phyloP scores from a whole-genome alignment of 2,113 vertebrate genomes.

The Neotoma lepida region DNA sequence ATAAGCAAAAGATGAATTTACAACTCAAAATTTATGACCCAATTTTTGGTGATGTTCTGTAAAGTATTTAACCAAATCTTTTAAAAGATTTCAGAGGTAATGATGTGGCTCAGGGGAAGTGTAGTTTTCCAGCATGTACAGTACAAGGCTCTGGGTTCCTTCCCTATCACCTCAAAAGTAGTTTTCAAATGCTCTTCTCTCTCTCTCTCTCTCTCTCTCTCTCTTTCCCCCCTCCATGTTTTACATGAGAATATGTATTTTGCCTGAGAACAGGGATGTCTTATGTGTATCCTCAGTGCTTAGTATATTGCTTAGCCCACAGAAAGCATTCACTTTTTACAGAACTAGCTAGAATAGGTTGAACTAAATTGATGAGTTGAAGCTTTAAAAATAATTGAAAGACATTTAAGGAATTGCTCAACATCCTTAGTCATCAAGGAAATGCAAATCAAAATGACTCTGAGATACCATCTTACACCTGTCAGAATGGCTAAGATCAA shows the following conservation, averaged over 20 bases:
- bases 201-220: no score
- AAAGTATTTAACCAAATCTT: neutral
- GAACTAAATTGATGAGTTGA: constrained; percentile 25
- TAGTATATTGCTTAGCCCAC: neutral
- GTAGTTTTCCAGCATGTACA: neutral
- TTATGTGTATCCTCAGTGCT: neutral
- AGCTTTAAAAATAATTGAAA: constrained; percentile 11
- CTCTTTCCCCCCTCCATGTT: neutral
- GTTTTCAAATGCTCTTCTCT: neutral
- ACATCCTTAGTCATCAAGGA: no score
- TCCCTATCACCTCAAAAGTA: neutral
- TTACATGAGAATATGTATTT: neutral
- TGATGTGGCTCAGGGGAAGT: neutral
- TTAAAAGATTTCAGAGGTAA: neutral
- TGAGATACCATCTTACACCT: no score
- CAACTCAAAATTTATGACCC: neutral
- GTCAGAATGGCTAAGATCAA: no score
- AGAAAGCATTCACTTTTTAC: neutral
- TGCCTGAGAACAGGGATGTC: neutral
- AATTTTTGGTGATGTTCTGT: constrained; percentile 3
- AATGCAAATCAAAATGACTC: no score
- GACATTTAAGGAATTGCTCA: no score
- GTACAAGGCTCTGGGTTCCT: neutral
- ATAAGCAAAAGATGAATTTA: neutral
- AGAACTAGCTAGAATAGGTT: constrained; percentile 4